Conservation (phyloP, 2,888 invertebrate species). For the Papilio gigon region DNA sequence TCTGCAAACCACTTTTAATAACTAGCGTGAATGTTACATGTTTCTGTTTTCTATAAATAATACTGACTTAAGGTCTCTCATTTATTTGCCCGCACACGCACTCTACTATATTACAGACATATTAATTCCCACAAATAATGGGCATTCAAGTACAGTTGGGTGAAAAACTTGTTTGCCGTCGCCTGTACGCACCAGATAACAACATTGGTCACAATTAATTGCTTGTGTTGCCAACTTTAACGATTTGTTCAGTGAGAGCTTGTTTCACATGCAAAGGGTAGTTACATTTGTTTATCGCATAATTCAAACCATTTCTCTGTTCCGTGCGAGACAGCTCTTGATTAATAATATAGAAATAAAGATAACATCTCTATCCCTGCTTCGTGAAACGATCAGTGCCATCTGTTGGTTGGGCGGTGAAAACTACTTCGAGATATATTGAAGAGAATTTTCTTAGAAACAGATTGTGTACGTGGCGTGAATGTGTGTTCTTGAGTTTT, state of each 20-base stretch:
- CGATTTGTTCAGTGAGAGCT: slow-evolving; percentile 13
- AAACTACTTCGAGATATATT: background rate
- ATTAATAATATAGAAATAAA: background rate
- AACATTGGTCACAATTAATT: slow-evolving; percentile 5
- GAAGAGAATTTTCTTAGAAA: background rate
- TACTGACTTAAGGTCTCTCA: background rate
- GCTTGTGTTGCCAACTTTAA: slow-evolving; percentile 14
- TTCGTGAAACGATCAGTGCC: background rate
- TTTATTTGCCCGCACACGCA: background rate
- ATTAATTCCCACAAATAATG: slow-evolving; percentile 24
- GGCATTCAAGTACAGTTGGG: slow-evolving; percentile 14
- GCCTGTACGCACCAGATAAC: slow-evolving; percentile 19
- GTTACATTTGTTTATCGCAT: background rate
- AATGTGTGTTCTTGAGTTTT: background rate
- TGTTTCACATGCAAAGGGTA: background rate
- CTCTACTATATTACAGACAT: slow-evolving; percentile 12
- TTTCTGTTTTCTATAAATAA: background rate
- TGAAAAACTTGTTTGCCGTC: slow-evolving; percentile 14
- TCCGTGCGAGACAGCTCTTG: background rate
- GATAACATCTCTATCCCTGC: background rate
- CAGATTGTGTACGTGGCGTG: background rate
- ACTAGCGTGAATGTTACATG: background rate
- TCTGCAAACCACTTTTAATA: background rate
- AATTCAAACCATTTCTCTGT: background rate
- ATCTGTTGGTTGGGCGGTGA: background rate